Conservation (phyloP, 1,140 invertebrate genomes). For the Brachionus sp. region DNA sequence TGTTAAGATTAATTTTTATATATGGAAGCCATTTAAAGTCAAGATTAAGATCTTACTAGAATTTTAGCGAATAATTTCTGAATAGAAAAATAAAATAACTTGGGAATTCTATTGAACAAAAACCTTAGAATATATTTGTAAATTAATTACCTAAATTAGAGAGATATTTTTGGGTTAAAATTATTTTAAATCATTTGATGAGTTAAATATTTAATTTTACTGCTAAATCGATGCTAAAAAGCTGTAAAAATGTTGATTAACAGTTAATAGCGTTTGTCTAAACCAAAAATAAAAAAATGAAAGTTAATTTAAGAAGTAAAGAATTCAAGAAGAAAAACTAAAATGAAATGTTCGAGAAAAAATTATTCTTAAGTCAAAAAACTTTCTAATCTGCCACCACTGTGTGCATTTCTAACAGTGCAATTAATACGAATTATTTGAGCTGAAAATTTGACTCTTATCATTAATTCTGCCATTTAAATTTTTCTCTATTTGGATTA, state of each 20-base stretch:
- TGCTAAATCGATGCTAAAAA: background rate
- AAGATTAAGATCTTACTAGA: background rate
- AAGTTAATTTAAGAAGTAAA: background rate
- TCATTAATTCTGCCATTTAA: no score
- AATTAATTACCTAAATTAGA: background rate
- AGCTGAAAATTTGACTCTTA: no score
- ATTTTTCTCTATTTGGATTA: background rate
- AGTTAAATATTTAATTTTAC: background rate
- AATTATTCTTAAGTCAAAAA: no score
- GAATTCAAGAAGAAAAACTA: no score
- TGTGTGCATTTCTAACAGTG: no score
- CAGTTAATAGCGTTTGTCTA: background rate
- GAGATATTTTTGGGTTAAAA: background rate
- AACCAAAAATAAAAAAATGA: background rate
- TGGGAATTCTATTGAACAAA: no score
- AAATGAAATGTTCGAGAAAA: no score
- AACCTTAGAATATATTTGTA: background rate
- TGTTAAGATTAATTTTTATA: background rate
- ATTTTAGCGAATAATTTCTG: background rate
- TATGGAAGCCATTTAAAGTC: background rate
- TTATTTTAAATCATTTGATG: background rate
- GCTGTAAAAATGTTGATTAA: background rate
- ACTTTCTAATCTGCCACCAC: no score
- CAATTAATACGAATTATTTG: no score
- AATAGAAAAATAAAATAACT: background rate